These are phyloP conservation scores for Lichenostomus cassidix DNA, from an alignment of 2,113 vertebrate species.

Conservation along the genomic window DNA sequence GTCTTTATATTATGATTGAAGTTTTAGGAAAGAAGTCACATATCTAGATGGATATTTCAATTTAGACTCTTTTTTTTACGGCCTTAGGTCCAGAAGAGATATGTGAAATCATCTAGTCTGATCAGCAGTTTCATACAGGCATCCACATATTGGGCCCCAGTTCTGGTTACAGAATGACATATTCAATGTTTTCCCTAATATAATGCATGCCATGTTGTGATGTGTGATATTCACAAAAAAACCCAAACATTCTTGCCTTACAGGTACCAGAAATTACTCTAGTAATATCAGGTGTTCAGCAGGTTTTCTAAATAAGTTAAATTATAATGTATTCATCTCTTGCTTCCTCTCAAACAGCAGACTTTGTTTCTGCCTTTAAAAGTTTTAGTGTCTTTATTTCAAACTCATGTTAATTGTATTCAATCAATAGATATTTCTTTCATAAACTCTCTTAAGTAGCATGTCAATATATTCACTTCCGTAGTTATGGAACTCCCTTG, in stretches of 20 bases:
- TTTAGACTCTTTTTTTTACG: background rate
- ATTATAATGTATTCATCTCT: background rate
- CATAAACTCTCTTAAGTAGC: background rate
- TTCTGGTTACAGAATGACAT: background rate
- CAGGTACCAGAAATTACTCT: background rate
- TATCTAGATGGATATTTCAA: background rate
- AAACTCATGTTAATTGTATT: background rate
- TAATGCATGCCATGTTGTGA: background rate
- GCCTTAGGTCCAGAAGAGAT: background rate
- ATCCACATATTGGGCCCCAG: background rate
- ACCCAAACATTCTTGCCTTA: background rate
- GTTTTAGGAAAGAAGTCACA: background rate
- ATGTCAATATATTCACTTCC: background rate
- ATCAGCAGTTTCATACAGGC: background rate
- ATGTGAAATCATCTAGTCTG: background rate
- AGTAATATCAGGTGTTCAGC: background rate
- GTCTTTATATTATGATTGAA: background rate
- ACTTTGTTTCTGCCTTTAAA: background rate
- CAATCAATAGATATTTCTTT: background rate
- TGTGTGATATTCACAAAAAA: background rate
- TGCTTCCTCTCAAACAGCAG: background rate
- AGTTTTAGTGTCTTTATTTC: background rate
- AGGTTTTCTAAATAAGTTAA: background rate
- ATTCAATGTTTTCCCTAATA: background rate
- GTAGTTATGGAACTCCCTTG: background rate